A percentile compares a stretch with the other conserved stretches of the same genome.
Evolutionary conservation across 2,888 invertebrate species (phyloP).

Genomic region (Agrotis exclamationis): DNA sequence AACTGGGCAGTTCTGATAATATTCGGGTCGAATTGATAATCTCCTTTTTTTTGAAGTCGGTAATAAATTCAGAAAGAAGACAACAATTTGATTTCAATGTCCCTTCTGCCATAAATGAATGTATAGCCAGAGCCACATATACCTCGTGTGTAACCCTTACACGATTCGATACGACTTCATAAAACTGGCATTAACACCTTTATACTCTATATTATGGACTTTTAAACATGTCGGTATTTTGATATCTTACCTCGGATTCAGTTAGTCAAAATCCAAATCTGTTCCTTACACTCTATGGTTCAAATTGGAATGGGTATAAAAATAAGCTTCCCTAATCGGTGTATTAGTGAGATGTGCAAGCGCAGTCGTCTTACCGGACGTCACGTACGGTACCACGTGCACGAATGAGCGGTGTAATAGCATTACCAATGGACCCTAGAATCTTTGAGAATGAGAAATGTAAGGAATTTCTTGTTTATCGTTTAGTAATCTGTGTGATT

Average conservation of each 20-base stretch:
- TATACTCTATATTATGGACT: conserved; percentile 58
- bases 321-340: conserved; percentile 16
- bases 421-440: not conserved
- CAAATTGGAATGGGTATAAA: not conserved
- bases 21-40: no score
- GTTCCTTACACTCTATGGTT: not conserved
- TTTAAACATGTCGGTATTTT: conserved; percentile 61
- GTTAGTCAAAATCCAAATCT: conserved; percentile 2
- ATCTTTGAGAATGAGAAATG: conserved; percentile 2
- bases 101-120: no score
- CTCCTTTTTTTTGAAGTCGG: no score
- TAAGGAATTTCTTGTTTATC: not conserved
- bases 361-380: conserved; percentile 48
- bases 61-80: no score
- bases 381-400: conserved; percentile 64
- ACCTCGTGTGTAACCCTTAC: conserved; percentile 31
- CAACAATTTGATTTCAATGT: no score
- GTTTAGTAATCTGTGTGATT: not conserved
- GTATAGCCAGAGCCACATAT: no score
- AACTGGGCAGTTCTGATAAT: no score
- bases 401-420: conserved; percentile 40
- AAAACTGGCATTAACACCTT: conserved; percentile 55
- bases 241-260: conserved; percentile 32
- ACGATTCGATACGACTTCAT: conserved; percentile 44
- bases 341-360: conserved; percentile 23